Evolutionary conservation across 2,113 vertebrate genomes (phyloP).

Genomic region (Epinephelus fuscoguttatus): DNA sequence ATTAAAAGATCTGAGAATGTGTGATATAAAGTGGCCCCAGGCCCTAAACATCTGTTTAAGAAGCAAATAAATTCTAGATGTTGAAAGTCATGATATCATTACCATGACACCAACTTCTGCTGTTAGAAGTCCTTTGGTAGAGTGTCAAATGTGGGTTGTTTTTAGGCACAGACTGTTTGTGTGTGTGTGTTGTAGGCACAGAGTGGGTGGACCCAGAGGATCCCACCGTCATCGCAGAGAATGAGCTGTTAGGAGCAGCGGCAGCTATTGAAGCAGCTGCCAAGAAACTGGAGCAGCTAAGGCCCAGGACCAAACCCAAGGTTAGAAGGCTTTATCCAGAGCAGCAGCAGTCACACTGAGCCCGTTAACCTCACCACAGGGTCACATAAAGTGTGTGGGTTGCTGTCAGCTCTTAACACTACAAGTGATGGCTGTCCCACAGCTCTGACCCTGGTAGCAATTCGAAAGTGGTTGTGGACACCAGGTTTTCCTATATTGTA

Average conservation of each 20-base stretch:
- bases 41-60: neutral
- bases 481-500: neutral
- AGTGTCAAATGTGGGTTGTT: neutral
- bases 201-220: constrained; percentile 98
- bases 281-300: constrained; percentile 98
- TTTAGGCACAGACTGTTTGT: neutral
- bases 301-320: constrained; percentile 97
- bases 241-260: constrained; percentile 94
- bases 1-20: neutral
- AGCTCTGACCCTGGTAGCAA: constrained; percentile 10
- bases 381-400: constrained; percentile 19
- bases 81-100: neutral
- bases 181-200: constrained; percentile 61
- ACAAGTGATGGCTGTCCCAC: constrained; percentile 10
- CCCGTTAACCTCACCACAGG: constrained; percentile 44
- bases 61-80: neutral
- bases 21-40: neutral
- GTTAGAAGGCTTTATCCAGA: constrained; percentile 80
- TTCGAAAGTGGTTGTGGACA: constrained; percentile 9
- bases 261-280: constrained; percentile 98
- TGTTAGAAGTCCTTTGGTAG: too few relatives aligned
- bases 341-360: constrained; percentile 35
- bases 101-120: neutral
- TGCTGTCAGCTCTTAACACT: constrained; percentile 1
- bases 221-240: constrained; percentile 97